Conservation (phyloP, 2,113 vertebrate species). For the Esox niger region DNA sequence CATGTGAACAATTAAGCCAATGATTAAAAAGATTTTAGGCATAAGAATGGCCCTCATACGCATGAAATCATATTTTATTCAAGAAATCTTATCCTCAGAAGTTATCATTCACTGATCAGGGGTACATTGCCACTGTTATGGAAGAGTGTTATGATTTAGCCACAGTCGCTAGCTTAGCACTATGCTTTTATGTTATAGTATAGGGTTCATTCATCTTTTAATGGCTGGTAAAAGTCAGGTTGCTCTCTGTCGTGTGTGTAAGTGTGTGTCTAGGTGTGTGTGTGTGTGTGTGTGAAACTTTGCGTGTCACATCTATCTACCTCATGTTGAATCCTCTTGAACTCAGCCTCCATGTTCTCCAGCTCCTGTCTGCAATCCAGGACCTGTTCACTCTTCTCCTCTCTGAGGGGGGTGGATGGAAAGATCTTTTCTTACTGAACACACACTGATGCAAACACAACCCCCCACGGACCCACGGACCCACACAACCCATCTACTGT, state of each 20-base stretch:
- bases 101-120: neutral
- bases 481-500: neutral
- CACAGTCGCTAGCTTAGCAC: constrained; percentile 10
- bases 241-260: constrained; percentile 6
- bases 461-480: no score
- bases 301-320: constrained; percentile 53
- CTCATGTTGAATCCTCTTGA: constrained; percentile 94
- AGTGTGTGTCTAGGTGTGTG: no score
- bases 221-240: constrained; percentile 34
- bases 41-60: no score
- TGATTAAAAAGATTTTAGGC: neutral
- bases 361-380: constrained; percentile 94
- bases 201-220: constrained; percentile 38
- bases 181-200: constrained; percentile 33
- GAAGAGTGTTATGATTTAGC: constrained; percentile 22
- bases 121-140: neutral
- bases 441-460: no score
- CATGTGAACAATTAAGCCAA: neutral
- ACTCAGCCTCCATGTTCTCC: constrained; percentile 86
- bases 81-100: neutral
- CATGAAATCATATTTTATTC: no score
- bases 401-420: constrained; percentile 64
- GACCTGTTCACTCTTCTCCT: constrained; percentile 96
- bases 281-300: no score
- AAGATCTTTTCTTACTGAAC: no score